A percentile compares a stretch with the other conserved stretches of the same genome.
Evolutionary conservation across 2,113 vertebrate genomes (phyloP).

Genomic region (Oncorhynchus nerka): DNA sequence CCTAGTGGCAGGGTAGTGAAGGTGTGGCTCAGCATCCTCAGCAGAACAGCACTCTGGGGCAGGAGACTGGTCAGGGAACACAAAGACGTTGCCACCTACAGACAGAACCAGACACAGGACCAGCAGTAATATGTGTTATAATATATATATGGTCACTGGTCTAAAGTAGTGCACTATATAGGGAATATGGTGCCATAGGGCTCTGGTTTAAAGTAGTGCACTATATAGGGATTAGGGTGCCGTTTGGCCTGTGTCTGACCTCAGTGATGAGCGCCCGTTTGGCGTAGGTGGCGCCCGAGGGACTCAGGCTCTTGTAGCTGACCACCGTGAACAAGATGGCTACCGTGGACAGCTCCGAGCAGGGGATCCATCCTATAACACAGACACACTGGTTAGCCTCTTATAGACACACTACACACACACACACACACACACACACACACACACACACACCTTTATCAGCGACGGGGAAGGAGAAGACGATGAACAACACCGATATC

Average conservation of each 20-base stretch:
- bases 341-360: slow-evolving; percentile 89
- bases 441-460: slow-evolving; percentile 67
- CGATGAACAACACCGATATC: slow-evolving; percentile 89
- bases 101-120: background rate
- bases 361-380: slow-evolving; percentile 81
- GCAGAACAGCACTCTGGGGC: slow-evolving; percentile 70
- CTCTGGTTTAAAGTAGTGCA: too few relatives aligned
- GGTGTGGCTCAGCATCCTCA: slow-evolving; percentile 80
- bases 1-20: slow-evolving; percentile 82
- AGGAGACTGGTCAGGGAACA: slow-evolving; percentile 80
- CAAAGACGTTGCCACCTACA: slow-evolving; percentile 75
- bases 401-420: too few relatives aligned
- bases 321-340: slow-evolving; percentile 88
- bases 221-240: too few relatives aligned
- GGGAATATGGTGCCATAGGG: too few relatives aligned
- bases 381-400: too few relatives aligned
- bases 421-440: too few relatives aligned
- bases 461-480: slow-evolving; percentile 92
- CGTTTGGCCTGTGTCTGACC: slow-evolving; percentile 37
- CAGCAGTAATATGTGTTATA: background rate
- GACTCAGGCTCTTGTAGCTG: slow-evolving; percentile 89
- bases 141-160: too few relatives aligned
- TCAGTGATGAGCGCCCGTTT: slow-evolving; percentile 85
- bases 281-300: slow-evolving; percentile 81
- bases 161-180: too few relatives aligned